Base-by-base conservation (phyloP, 2,113 vertebrate species). In the Emydocephalus ijimae region DNA sequence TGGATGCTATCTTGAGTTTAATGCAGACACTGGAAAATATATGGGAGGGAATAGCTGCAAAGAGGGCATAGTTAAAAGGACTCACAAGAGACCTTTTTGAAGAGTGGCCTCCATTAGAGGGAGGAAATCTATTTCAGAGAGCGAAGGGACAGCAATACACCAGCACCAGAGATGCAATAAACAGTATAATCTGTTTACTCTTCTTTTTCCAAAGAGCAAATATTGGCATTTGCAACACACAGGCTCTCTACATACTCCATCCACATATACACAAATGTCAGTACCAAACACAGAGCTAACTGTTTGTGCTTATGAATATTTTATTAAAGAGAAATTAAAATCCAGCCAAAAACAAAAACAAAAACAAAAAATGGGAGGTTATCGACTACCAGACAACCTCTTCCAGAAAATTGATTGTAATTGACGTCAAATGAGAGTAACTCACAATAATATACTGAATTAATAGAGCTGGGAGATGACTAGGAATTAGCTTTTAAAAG, bases 121-220 rank as follows among this genome's bases (percentile, higher is more conserved):
- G 88, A 94, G 1, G 34, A 89, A 94, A 95, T 94, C 95, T 91
- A 91, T 95, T 92, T 92, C 29, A 92, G 14, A 93, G 88, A 95
- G 92, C 23, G 21, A 50, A 85, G 24, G 50, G 57, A 64, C 3
- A 9, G 29, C 1, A 52, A 9, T 15, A 14, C n/a, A 64, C 61
- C 7, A 21, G 74, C 34, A 39, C 74, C 74, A 43, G 74, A 43
- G 74, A 81, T 43, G 43, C 61, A 93, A 93, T 89, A 91, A 59
- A 61, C 11, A 6, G 18, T 91, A 93, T 88, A 90, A 91, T 14
- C 81, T 50, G 15, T 64, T 93, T 52, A 39, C 23, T 94, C 92
- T 87, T 88, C 81, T 89, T 93, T 86, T 0, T 92, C 15, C 34
- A 55, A 91, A 93, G 92, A 55, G 0, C 88, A 89, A 88, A 89